Percentiles rank a stretch among this genome's conserved stretches.
Evolutionary conservation across 2,797 vertebrate genomes (phyloP).

Genomic region (Heterohyrax brucei): DNA sequence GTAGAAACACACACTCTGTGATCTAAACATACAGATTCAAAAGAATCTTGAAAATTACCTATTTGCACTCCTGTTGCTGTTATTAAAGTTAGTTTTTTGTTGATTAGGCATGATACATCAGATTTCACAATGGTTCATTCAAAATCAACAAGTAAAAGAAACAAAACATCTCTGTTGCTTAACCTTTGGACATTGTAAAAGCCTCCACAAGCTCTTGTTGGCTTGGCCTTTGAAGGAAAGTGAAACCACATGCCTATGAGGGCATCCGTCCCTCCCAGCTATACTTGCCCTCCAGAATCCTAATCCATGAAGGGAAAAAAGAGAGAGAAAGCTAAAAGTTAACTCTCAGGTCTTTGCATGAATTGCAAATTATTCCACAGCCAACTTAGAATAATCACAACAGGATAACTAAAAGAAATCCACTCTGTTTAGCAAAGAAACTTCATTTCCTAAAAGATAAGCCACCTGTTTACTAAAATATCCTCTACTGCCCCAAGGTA

Average conservation of each 20-base stretch:
- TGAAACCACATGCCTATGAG: background rate
- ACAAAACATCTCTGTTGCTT: background rate
- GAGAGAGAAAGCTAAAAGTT: constrained; percentile 14
- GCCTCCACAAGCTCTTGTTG: background rate
- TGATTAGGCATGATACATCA: background rate
- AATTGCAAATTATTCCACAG: background rate
- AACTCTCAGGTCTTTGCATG: constrained; percentile 61
- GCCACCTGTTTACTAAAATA: constrained; percentile 57
- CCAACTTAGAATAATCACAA: background rate
- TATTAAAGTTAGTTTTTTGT: background rate
- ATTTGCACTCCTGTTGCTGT: background rate
- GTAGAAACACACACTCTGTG: background rate
- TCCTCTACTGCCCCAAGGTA: constrained; percentile 35
- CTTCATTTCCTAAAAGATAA: constrained; percentile 80
- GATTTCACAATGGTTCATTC: background rate
- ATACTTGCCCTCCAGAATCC: background rate
- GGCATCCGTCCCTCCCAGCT: background rate
- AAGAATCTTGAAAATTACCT: background rate
- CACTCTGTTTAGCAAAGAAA: constrained; percentile 67
- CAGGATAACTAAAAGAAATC: constrained; percentile 64
- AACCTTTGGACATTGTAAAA: background rate
- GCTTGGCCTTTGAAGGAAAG: background rate
- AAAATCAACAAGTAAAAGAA: background rate
- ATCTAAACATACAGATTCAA: background rate
- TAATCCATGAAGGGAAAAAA: constrained; percentile 48